Evolutionary conservation across 2,113 vertebrate genomes (phyloP), one percentile per base, ranked within the genome.

Genomic region (Rattus rattus): DNA sequence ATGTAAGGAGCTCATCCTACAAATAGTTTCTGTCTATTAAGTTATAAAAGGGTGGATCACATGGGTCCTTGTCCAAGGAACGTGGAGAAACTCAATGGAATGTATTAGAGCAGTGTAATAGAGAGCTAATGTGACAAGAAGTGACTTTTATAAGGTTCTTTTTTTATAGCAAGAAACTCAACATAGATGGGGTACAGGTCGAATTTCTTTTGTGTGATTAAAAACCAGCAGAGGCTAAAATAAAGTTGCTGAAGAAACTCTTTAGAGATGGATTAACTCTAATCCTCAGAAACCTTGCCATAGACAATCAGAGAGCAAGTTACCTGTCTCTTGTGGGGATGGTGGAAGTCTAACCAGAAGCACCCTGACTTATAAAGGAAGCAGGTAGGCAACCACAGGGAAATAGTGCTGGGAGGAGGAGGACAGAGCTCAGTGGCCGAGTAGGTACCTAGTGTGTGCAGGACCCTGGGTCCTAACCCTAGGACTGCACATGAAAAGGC

Each of bases 261-360:
- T 76, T 28, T 93, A 54, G 69, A 63, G 76, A 88, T 88, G 43
- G 28, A 84, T 77, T 72, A 54, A 63, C 70, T 91, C 43, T 47
- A 91, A 87, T 81, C 87, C 30, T 65, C 90, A 63, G 36, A 94
- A 90, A 83, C 83, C 33, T 88, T 87, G 85, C 39, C 63, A 92
- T 80, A 80, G 10, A 67, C 52, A 14, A 88, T 43, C 43, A 90
- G 85, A 76, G 61, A 88, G 56, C 54, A 83, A 7, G 67, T 43
- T 73, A 72, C 75, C 10, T 80, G 49, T 90, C 72, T 43, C 2
- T 72, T 89, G 52, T 7, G 26, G 39, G 36, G 28, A 17, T n/a
- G 61, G 49, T 52, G 61, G 87, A 93, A 88, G 36, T 33, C 73
- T 2, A 33, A 3, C 11, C 47, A n/a, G 43, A 91, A 86, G 94